Evolutionary conservation across 2,888 invertebrate species (phyloP).

Genomic region (Eucera pruinosa): DNA sequence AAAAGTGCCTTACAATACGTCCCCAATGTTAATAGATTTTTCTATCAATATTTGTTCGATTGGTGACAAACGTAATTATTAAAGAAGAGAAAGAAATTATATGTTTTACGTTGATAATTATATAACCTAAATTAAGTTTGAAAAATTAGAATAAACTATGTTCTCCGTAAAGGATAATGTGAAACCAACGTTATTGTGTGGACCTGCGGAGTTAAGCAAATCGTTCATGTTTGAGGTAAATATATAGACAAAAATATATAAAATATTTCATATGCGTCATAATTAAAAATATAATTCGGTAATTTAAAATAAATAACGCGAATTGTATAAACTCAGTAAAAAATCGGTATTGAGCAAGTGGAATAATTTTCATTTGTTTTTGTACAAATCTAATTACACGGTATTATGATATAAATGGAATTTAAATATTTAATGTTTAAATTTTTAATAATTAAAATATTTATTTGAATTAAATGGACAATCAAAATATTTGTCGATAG

Average conservation of each 20-base stretch:
- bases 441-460: too few species aligned
- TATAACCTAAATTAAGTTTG: constrained; percentile 42
- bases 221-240: constrained; percentile 79
- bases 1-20: background rate
- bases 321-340: background rate
- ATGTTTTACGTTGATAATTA: background rate
- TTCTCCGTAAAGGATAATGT: constrained; percentile 55
- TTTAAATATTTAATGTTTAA: too few species aligned
- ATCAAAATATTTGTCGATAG: too few species aligned
- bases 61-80: background rate
- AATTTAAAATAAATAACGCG: background rate
- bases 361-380: too few species aligned
- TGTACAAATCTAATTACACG: too few species aligned
- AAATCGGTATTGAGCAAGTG: too few species aligned
- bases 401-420: too few species aligned
- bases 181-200: constrained; percentile 73
- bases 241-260: background rate
- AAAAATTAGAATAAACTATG: constrained; percentile 40
- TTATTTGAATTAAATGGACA: too few species aligned
- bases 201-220: constrained; percentile 71
- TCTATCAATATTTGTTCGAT: background rate
- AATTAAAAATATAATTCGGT: background rate
- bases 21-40: background rate
- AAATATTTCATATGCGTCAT: background rate
- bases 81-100: background rate